Base-by-base conservation (phyloP, 1,140 invertebrate genomes). In the Galendromus occidentalis region DNA sequence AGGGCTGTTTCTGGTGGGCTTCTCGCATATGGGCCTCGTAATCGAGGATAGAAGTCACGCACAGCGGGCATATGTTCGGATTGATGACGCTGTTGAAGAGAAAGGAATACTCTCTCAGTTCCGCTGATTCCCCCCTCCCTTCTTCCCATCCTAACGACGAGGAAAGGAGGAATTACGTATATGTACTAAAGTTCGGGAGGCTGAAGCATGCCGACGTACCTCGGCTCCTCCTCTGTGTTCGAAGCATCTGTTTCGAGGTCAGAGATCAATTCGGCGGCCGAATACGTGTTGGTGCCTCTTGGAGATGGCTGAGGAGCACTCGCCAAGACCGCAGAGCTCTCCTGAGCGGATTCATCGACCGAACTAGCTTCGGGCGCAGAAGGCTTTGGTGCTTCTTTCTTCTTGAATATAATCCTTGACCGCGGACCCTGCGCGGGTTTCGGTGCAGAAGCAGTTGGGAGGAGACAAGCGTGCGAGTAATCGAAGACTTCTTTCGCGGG, bases 21-120 rank as follows among this genome's bases (percentile, higher is more conserved):
- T 59, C 51, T 20, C 51, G 51, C 51, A 59, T 59, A 33, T 59
- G 51, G 14, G 51, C 51, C 51, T 59, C 51, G 20, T 59, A 59
- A 22, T 59, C 51, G 51, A 59, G 51, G 33, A 59, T 59, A 25
- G 51, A 25, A 20, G 51, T 59, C 22, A 59, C 51, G 9, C 51
- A 59, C 51, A 59, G 22, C 12, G 51, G 51, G 9, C 51, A 59
- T 4, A 59, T 59, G 51, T 59, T 25, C 51, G 51, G 51, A 9
- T 59, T 59, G 14, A 4, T 59, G 25, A 59, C 51, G 20, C 51
- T 59, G 51, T 59, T 39, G 33, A 39, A 39, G 33, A 6, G 9
- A 39, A 39, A 4, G 33, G 33, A 39, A 39, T 39, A 39, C 9
- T n/a, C n/a, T n/a, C n/a, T n/a, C n/a, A n/a, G n/a, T n/a, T n/a